Evolutionary conservation across 1,140 invertebrate species (phyloP), one percentile per base, ranked within the genome.

Genomic region (Zophobas atratus): DNA sequence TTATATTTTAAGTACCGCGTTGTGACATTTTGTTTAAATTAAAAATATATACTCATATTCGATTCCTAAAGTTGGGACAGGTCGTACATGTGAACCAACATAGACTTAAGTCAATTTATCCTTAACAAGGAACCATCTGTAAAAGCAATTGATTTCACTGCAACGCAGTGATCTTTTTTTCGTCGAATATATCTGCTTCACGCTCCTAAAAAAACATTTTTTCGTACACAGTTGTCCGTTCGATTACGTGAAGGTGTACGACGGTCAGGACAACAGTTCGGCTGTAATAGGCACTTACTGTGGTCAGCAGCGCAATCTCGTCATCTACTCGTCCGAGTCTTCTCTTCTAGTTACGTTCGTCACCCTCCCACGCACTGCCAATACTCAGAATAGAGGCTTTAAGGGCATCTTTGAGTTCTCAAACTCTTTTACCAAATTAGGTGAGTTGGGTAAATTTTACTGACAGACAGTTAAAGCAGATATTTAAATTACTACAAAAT

Each of bases 251-350:
- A 96, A 96, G 88, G 94, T 99, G 74, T 98, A 95, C 88, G 98
- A 99, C 89, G 98, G 98, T 76, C 89, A 92, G 70, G 92, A 95
- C 84, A 94, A 94, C 86, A 90, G 92, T 56, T 92, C 93, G 81
- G 94, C 96, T 43, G 92, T 97, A 82, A 98, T 99, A 85, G 96
- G 97, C 82, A 98, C 96, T 74, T 99, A 99, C 87, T 99, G 98
- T 88, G 98, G 98, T 79, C 97, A 99, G 88, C 97, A 98, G 88
- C 91, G 96, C 84, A 97, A 98, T 89, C 91, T 98, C 85, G 95
- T 98, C 81, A 90, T 98, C 60, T 99, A 97, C 89, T 99, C 97
- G 80, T 97, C 96, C 81, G 92, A 95, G 84, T 94, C 96, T 84
- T 92, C 93, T 79, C 90, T 99, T 79, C 93, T 95, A 83, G 94